A percentile compares a stretch with the other conserved stretches of the same genome.
phyloP scores from a whole-genome alignment of 2,797 vertebrate species.

The Helicolenus hilgendorfi region DNA sequence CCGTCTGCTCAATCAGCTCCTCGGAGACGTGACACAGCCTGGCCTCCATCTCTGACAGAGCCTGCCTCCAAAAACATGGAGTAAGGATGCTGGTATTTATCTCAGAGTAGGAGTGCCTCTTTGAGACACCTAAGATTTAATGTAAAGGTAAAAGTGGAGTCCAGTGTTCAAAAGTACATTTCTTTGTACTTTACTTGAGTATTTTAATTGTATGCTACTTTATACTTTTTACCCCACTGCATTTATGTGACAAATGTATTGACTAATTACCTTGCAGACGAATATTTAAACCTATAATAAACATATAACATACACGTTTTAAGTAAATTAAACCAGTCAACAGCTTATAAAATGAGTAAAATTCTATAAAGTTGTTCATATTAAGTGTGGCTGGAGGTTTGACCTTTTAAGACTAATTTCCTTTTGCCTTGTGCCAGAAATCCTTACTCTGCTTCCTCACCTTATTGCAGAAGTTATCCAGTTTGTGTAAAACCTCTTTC shows the following conservation, averaged over 20 bases:
- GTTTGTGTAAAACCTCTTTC: constrained; percentile 85
- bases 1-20: constrained; percentile 88
- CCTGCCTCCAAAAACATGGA: not conserved
- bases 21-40: constrained; percentile 82
- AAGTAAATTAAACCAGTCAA: not conserved
- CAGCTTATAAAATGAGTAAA: no score
- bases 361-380: no score
- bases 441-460: constrained; percentile 66
- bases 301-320: not conserved
- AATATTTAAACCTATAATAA: not conserved
- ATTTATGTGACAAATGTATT: not conserved
- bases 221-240: not conserved
- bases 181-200: not conserved
- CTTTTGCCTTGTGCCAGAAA: not conserved
- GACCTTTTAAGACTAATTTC: not conserved
- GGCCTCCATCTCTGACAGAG: constrained; percentile 85
- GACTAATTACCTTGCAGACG: not conserved
- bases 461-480: constrained; percentile 83
- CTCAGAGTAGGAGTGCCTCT: not conserved
- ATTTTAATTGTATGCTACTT: no score
- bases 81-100: not conserved
- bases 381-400: no score
- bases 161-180: not conserved
- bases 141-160: not conserved
- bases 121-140: not conserved